Evolutionary conservation across 2,113 vertebrate genomes (phyloP).

Genomic region (Calonectris borealis): DNA sequence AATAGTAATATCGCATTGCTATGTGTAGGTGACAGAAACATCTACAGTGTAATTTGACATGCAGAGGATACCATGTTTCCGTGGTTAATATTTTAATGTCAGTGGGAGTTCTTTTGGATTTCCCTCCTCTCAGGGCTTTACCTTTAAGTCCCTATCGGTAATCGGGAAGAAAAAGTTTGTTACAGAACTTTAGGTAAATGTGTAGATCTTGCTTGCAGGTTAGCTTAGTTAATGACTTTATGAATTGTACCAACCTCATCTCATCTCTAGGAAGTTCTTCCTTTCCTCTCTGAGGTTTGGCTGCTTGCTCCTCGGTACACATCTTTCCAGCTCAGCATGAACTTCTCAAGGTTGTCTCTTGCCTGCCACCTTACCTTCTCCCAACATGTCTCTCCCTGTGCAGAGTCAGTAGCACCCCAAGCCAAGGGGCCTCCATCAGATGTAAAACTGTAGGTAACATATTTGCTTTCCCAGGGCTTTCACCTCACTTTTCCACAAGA

Average conservation of each 20-base stretch:
- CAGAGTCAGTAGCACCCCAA: not conserved
- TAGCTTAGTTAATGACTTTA: not conserved
- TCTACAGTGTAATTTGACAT: not conserved
- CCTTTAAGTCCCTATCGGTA: not conserved
- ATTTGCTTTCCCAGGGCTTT: not conserved
- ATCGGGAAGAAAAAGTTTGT: not conserved
- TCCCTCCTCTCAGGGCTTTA: not conserved
- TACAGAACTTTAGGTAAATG: not conserved
- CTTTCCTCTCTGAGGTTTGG: not conserved
- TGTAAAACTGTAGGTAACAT: not conserved
- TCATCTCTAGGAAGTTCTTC: not conserved
- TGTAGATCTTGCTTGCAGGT: not conserved
- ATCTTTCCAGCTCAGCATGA: not conserved
- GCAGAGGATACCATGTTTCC: not conserved
- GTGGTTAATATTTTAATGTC: not conserved
- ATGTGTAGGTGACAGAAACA: not conserved
- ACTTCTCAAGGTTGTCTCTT: not conserved
- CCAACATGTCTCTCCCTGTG: not conserved
- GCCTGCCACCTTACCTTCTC: not conserved
- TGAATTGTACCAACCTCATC: not conserved
- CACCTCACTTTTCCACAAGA: not conserved
- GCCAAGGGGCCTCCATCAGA: not conserved
- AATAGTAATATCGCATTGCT: not conserved
- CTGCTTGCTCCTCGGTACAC: not conserved
- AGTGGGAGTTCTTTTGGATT: not conserved